Evolutionary conservation across 2,888 invertebrate genomes (phyloP), one percentile per base, ranked within the genome.

Genomic region (Lithodes maja): DNA sequence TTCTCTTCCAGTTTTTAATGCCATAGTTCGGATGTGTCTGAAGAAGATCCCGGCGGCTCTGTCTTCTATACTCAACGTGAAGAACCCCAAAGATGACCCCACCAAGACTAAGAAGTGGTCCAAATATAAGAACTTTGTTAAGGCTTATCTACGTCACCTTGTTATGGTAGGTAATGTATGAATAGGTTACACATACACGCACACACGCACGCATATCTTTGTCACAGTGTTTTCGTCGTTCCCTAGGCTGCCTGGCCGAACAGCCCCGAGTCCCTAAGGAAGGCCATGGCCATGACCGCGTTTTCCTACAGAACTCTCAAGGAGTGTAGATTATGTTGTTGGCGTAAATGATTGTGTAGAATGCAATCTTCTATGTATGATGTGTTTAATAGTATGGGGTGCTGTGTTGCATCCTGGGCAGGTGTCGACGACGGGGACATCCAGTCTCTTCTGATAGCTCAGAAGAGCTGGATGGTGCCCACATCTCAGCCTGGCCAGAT

Each of bases 1-100:
- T 55, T 55, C 55, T 77, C 3, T 9, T 61, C 17, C 90, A 90
- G 90, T 83, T 81, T 90, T 90, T 77, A 90, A 90, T 79, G 78
- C 86, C 3, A 54, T 90, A 17, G 79, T 90, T 17, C 82, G 90
- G 12, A 61, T 90, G 69, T 90, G 90, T 50, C 52, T 90, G 86
- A 53, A 53, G n/a, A 83, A 83, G 53, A 80, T 88, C 5, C 83
- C 88, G n/a, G 50, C 69, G 15, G 90, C 90, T 0, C 49, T 90
- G 50, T 52, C 75, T 33, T 15, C 2, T 1, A 75, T 90, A 2
- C 80, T 90, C 50, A 83, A 86, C n/a, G 78, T 90, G 68, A 88
- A 88, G 77, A 80, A 61, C 50, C 12, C 83, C n/a, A 86, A 49
- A 2, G 82, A 86, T 33, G 79, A 86, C 52, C 90, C 90, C 2